Evolutionary conservation across 2,113 vertebrate genomes (phyloP).

Genomic region (Dipodomys merriami): DNA sequence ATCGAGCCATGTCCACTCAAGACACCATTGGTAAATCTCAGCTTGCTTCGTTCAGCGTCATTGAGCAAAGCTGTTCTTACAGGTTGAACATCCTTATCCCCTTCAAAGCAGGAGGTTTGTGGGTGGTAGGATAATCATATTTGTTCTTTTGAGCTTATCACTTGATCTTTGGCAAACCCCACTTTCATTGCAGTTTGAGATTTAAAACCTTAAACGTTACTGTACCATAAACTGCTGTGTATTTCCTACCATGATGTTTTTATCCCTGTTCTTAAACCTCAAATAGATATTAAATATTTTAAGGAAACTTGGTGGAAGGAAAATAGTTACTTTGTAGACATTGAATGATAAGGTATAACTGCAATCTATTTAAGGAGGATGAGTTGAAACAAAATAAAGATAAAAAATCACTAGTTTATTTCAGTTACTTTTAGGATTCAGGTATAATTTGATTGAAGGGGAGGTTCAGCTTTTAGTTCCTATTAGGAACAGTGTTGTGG

Average conservation of each 20-base stretch:
- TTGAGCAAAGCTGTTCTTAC: conserved; percentile 75
- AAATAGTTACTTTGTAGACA: background rate
- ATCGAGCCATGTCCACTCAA: conserved; percentile 63
- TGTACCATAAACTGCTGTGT: background rate
- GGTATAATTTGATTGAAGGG: too few relatives aligned
- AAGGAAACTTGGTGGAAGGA: background rate
- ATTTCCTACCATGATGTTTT: background rate
- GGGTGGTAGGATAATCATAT: conserved; percentile 57
- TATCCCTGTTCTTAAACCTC: background rate
- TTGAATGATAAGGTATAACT: background rate
- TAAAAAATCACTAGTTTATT: too few relatives aligned
- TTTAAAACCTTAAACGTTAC: conserved; percentile 58
- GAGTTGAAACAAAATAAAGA: too few relatives aligned
- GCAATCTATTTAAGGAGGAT: background rate
- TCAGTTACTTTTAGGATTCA: too few relatives aligned
- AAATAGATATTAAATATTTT: conserved; percentile 38
- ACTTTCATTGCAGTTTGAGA: conserved; percentile 61
- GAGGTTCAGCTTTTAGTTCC: too few relatives aligned
- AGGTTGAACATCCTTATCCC: conserved; percentile 47
- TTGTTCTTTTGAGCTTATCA: conserved; percentile 58
- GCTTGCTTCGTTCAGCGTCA: conserved; percentile 70
- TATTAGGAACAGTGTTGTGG: too few relatives aligned
- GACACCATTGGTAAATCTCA: conserved; percentile 62
- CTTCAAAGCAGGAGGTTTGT: conserved; percentile 29
- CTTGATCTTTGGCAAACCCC: conserved; percentile 18